phyloP scores from a whole-genome alignment of 37 sponge, comb jelly and placozoan genomes.

The Beroe forskalii region DNA sequence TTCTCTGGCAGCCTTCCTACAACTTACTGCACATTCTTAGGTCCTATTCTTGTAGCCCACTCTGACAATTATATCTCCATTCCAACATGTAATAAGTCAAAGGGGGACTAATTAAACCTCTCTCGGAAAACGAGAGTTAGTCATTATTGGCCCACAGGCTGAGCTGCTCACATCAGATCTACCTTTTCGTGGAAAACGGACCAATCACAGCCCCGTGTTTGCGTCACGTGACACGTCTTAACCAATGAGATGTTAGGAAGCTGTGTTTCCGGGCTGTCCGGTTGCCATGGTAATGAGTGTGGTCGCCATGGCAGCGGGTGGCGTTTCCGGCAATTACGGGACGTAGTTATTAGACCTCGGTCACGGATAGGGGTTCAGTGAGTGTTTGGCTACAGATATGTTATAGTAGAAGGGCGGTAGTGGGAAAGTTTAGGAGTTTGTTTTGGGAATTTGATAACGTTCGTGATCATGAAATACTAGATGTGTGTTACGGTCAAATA shows the following conservation, averaged over 20 bases:
- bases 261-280: neutral
- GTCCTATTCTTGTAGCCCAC: too few relatives aligned
- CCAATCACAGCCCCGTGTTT: neutral
- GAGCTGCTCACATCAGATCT: neutral
- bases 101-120: neutral
- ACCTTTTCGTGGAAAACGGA: neutral
- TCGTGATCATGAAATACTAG: neutral
- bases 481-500: neutral
- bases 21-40: too few relatives aligned
- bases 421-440: too few relatives aligned
- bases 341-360: neutral
- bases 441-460: too few relatives aligned
- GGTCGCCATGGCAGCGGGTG: neutral
- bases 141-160: neutral
- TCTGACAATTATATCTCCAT: neutral
- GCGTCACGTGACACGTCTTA: neutral
- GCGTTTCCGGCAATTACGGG: neutral
- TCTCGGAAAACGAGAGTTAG: neutral
- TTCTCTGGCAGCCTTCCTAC: too few relatives aligned
- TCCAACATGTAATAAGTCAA: neutral
- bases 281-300: neutral
- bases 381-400: neutral
- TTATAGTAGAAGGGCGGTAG: too few relatives aligned
- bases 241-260: neutral
- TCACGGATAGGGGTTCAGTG: neutral